phyloP scores from a whole-genome alignment of 2,797 vertebrate species.

The Enteromius viviparus region DNA sequence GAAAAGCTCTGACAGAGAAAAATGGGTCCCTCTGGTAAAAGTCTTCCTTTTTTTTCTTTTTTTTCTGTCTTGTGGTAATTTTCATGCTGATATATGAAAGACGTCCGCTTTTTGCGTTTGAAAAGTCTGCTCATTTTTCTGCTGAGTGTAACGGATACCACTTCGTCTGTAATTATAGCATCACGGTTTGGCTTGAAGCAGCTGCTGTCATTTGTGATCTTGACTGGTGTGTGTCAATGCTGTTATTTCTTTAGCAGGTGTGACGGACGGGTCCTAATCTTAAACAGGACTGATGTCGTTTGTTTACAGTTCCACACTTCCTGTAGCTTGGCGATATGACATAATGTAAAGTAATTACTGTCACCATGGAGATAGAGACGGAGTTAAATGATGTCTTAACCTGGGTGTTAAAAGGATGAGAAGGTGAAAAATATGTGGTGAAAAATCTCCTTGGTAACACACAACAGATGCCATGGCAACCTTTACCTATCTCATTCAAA shows the following conservation, averaged over 20 bases:
- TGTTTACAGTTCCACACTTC: slow-evolving; percentile 28
- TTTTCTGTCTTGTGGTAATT: slow-evolving; percentile 9
- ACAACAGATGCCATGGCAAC: slow-evolving; percentile 60
- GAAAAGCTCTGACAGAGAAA: slow-evolving; percentile 12
- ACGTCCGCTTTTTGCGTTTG: not conserved
- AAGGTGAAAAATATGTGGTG: slow-evolving; percentile 46
- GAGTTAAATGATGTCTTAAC: slow-evolving; percentile 49
- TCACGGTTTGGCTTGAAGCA: slow-evolving; percentile 3
- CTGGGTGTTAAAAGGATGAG: slow-evolving; percentile 36
- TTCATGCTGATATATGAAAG: slow-evolving; percentile 15
- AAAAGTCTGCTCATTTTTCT: slow-evolving; percentile 10
- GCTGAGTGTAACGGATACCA: slow-evolving; percentile 8
- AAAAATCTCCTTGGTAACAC: slow-evolving; percentile 56
- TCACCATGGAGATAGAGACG: slow-evolving; percentile 23
- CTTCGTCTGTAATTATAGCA: slow-evolving; percentile 37
- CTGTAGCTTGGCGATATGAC: slow-evolving; percentile 22
- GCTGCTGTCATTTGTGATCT: slow-evolving; percentile 15
- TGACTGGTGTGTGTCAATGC: slow-evolving; percentile 1
- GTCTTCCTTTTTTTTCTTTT: not conserved
- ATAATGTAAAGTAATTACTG: slow-evolving; percentile 41
- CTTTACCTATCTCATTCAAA: slow-evolving; percentile 22
- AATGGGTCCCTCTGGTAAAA: slow-evolving; percentile 13
- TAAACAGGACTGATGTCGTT: slow-evolving; percentile 7
- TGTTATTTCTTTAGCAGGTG: slow-evolving; percentile 27
- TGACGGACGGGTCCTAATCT: slow-evolving; percentile 30